These are phyloP conservation scores for Amphiprion clarkii DNA, from an alignment of 2,797 vertebrate genomes.

Conservation along the genomic window DNA sequence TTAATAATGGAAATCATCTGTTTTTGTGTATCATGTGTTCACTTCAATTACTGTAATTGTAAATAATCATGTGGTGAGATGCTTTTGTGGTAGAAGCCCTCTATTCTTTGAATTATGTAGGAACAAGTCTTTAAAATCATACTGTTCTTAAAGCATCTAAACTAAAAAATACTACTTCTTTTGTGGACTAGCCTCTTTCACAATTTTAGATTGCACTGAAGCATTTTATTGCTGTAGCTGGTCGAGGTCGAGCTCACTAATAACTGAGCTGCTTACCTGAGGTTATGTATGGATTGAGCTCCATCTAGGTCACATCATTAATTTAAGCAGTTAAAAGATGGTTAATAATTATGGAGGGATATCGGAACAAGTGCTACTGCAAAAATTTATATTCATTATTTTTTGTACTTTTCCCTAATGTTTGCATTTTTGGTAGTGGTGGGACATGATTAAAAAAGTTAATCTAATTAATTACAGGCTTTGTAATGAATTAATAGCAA, in stretches of 20 bases:
- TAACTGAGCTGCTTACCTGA: neutral
- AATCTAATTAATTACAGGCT: no score
- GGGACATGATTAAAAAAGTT: no score
- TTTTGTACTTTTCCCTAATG: no score
- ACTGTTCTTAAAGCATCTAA: neutral
- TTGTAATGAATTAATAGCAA: no score
- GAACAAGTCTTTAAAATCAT: neutral
- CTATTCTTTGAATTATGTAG: neutral
- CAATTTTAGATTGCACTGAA: neutral
- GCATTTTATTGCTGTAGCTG: neutral
- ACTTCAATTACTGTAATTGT: no score
- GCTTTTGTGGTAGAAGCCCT: neutral
- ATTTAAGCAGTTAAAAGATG: neutral
- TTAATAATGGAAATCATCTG: no score
- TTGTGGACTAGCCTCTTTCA: neutral
- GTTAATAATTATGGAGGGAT: no score
- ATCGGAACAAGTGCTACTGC: no score
- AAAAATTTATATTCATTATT: no score
- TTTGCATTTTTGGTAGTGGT: no score
- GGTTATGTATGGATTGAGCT: neutral
- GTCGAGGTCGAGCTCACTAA: neutral
- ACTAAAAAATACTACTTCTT: neutral
- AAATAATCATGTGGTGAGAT: no score
- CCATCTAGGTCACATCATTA: neutral
- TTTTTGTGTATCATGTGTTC: no score